Percentiles rank a stretch among this genome's conserved stretches.
phyloP scores from a whole-genome alignment of 2,888 invertebrate genomes.

The Spodoptera littoralis region DNA sequence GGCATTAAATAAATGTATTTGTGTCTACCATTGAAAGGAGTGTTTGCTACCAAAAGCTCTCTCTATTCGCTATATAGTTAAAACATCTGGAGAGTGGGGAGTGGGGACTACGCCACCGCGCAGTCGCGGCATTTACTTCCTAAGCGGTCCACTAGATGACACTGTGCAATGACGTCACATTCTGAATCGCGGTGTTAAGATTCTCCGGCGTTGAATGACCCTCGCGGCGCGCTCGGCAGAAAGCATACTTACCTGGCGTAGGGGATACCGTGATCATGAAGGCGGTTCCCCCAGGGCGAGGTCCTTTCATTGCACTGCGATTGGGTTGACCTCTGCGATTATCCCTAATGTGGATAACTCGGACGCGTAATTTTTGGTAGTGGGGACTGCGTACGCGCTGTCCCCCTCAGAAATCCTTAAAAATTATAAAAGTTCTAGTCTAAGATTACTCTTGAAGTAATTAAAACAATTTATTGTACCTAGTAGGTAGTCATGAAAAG shows the following conservation, averaged over 20 bases:
- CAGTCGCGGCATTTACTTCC: background rate
- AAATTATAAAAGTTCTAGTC: background rate
- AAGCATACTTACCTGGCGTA: constrained; percentile 46
- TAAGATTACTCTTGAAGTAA: too few species aligned
- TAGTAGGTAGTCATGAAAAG: too few species aligned
- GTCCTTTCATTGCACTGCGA: constrained; percentile 45
- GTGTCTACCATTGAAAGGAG: too few species aligned
- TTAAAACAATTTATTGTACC: too few species aligned
- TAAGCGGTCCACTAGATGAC: constrained; percentile 26
- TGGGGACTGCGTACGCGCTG: constrained; percentile 50
- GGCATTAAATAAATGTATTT: too few species aligned
- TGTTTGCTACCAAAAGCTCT: too few species aligned
- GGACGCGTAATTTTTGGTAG: constrained; percentile 47
- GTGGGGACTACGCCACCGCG: too few species aligned
- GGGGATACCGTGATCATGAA: constrained; percentile 43
- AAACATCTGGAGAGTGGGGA: too few species aligned
- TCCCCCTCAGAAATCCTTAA: constrained; percentile 18
- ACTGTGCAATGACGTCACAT: constrained; percentile 33
- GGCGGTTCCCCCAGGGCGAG: constrained; percentile 49
- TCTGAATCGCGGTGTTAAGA: constrained; percentile 44
- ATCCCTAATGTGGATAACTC: constrained; percentile 44
- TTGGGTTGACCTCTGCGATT: constrained; percentile 45
- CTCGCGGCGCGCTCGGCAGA: background rate
- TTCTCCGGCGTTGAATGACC: constrained; percentile 39
- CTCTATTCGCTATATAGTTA: too few species aligned